These are phyloP conservation scores for Shargacucullia verbasci DNA, from an alignment of 2,888 invertebrate species.

Conservation along the genomic window DNA sequence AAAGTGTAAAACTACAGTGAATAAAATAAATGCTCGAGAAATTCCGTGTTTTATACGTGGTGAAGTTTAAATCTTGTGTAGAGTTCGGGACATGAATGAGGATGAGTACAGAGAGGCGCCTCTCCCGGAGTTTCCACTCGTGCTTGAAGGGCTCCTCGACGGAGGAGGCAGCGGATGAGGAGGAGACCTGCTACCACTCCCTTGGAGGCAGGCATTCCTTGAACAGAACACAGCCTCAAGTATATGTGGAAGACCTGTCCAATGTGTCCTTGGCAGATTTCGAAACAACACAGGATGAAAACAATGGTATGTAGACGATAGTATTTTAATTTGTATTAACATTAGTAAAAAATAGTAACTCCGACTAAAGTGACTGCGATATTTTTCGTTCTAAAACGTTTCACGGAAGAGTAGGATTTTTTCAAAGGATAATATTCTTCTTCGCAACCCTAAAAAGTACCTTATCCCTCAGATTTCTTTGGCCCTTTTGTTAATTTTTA, in stretches of 20 bases:
- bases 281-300: constrained; percentile 80
- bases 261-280: constrained; percentile 84
- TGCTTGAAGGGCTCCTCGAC: constrained; percentile 90
- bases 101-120: constrained; percentile 89
- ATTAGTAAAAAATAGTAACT: too few relatives aligned
- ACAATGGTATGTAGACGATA: constrained; percentile 77
- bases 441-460: too few relatives aligned
- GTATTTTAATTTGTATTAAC: too few relatives aligned
- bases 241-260: constrained; percentile 84
- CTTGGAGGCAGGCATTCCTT: constrained; percentile 83
- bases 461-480: too few relatives aligned
- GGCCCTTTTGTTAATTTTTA: too few relatives aligned
- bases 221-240: constrained; percentile 77
- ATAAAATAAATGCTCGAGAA: constrained; percentile 38
- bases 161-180: constrained; percentile 86
- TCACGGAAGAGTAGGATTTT: too few relatives aligned
- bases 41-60: constrained; percentile 53
- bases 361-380: too few relatives aligned
- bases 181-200: constrained; percentile 85
- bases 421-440: too few relatives aligned
- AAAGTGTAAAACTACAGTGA: constrained; percentile 52
- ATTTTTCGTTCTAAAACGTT: too few relatives aligned
- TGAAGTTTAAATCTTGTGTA: constrained; percentile 59
- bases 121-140: constrained; percentile 91
- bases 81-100: constrained; percentile 80